Evolutionary conservation across 2,888 invertebrate species (phyloP), one percentile per base, ranked within the genome.

Genomic region (Harpalus rubripes): DNA sequence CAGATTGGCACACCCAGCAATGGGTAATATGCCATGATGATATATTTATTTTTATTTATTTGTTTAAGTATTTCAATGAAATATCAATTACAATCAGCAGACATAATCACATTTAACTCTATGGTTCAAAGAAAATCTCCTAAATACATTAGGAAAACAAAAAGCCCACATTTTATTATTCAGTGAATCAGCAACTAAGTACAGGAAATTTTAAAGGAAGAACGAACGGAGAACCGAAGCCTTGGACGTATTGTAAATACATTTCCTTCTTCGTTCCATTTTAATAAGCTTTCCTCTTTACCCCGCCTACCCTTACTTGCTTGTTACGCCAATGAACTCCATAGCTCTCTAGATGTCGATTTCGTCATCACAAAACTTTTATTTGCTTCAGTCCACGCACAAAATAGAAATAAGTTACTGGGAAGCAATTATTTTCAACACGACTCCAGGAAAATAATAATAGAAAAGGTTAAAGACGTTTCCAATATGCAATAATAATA

Each of bases 251-350:
- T 74, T 74, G 72, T 74, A 44, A 74, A 74, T 74, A 74, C 72
- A 74, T 74, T 74, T 74, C 72, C 44, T 74, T 44, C 68, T 74
- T 44, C 72, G 52, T 22, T 52, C 22, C 72, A 74, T 74, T 74
- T 74, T 44, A 44, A 44, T 52, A 74, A 74, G 52, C 44, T 41
- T 52, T 18, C 41, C 18, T 74, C 16, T 5, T 74, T 41, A 12
- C 32, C 39, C 32, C 68, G 4, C 39, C 39, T 12, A 12, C 16
- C 63, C 18, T 0, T 7, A 10, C 63, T 32, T 32, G 1, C 68
- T 68, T 68, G 26, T 63, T 63, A 63, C 15, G 68, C 15, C 68
- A n/a, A 26, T 39, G 65, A 68, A 41, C 68, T 68, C 59, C 59
- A 7, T 26, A 18, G 22, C 63, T 15, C 26, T 65, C 41, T 68